phyloP scores from a whole-genome alignment of 2,113 vertebrate species.

The Copsychus sechellarum region DNA sequence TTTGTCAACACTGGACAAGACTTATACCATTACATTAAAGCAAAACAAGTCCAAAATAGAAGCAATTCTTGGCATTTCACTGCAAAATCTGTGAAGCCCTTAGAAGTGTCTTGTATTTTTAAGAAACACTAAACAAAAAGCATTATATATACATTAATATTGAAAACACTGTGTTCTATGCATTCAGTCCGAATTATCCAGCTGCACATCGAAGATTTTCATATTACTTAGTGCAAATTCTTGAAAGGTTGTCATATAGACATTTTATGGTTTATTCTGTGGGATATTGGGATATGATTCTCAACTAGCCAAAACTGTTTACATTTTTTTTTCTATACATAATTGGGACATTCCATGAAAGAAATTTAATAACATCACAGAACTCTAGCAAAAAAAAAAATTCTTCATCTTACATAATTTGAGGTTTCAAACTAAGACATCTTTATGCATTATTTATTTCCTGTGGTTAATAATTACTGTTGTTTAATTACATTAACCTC shows the following conservation, averaged over 20 bases:
- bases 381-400: background rate
- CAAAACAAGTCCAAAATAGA: background rate
- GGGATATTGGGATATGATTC: background rate
- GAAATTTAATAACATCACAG: background rate
- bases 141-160: background rate
- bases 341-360: background rate
- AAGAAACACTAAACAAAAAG: background rate
- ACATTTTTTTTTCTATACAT: background rate
- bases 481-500: background rate
- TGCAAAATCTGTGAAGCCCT: background rate
- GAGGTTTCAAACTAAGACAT: background rate
- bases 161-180: background rate
- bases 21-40: background rate
- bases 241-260: background rate
- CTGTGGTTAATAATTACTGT: background rate
- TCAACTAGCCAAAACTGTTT: background rate
- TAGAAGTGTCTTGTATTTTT: background rate
- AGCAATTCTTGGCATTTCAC: background rate
- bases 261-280: background rate
- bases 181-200: background rate
- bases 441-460: conserved; percentile 13
- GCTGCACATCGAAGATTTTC: background rate
- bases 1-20: background rate
- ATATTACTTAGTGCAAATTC: background rate
- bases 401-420: background rate